Evolutionary conservation across 2,797 vertebrate genomes (phyloP), one percentile per base, ranked within the genome.

Genomic region (Nannoperca obscura): DNA sequence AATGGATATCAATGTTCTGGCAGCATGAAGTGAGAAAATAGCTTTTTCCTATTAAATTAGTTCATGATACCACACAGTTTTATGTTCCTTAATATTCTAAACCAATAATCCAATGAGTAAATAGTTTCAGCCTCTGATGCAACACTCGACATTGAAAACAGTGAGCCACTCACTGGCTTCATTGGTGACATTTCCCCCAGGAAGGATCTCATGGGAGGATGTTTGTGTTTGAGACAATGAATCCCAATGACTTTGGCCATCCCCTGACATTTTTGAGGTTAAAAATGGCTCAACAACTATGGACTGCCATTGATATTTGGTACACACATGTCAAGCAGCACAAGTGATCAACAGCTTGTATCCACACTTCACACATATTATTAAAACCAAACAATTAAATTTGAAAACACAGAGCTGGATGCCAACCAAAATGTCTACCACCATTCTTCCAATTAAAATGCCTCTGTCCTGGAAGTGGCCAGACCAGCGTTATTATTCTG

Each of bases 151-250:
- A 17, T 53, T 12, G 34, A 62, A 75, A 76, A 59, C 4, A 15
- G 3, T 60, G 52, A 49, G 24, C 61, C 42, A 64, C 62, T 54
- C 53, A 14, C 62, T 46, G 40, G 66, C 69, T 60, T 74, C 70
- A 79, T 81, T 74, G 40, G 57, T 22, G 52, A 20, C 70, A 53
- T 50, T 78, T 71, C 38, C 57, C 32, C 40, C 36, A 20, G 72
- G 55, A 52, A 72, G 32, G 44, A 65, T 71, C 58, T 60, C 36
- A 24, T n/a, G 2, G 50, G 55, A 81, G 67, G 73, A 64, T 82
- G 83, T 82, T 80, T 82, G 49, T 74, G 64, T 71, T 66, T 44
- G 61, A 78, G 62, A 0, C 0, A 15, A 40, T 27, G 14, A 38
- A 20, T 40, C 15, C 15, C 11, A 52, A 5, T 38, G n/a, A 38